Percentiles rank a stretch among this genome's conserved stretches.
Conservation (phyloP, 1,140 invertebrate genomes). For the Mizuhopecten yessoensis region DNA sequence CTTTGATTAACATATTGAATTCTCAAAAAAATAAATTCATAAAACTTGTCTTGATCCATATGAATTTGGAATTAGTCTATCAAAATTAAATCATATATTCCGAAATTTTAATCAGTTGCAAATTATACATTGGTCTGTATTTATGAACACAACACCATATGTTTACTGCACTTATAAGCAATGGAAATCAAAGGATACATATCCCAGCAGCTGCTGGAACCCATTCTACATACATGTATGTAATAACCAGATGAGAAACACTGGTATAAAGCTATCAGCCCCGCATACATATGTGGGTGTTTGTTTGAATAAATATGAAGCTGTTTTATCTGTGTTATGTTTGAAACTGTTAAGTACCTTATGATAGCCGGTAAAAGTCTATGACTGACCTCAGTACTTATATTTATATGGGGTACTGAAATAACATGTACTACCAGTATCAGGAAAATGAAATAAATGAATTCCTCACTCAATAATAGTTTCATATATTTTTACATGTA, state of each 20-base stretch:
- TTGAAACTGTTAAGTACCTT: no score
- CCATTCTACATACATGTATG: background rate
- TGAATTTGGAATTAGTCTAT: no score
- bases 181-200: conserved; percentile 21
- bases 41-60: background rate
- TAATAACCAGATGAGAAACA: background rate
- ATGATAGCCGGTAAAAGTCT: no score
- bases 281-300: background rate
- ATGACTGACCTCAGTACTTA: no score
- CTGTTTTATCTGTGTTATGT: background rate
- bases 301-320: background rate
- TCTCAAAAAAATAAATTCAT: background rate
- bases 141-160: conserved; percentile 13
- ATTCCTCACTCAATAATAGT: no score
- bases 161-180: conserved; percentile 1
- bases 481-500: no score
- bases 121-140: background rate
- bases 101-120: background rate
- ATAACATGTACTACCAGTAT: no score
- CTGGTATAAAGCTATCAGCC: background rate
- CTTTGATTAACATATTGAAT: background rate
- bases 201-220: background rate
- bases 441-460: no score
- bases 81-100: background rate
- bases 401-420: no score